These are phyloP conservation scores for Harpalus rubripes DNA, from an alignment of 2,888 invertebrate genomes.

Conservation along the genomic window DNA sequence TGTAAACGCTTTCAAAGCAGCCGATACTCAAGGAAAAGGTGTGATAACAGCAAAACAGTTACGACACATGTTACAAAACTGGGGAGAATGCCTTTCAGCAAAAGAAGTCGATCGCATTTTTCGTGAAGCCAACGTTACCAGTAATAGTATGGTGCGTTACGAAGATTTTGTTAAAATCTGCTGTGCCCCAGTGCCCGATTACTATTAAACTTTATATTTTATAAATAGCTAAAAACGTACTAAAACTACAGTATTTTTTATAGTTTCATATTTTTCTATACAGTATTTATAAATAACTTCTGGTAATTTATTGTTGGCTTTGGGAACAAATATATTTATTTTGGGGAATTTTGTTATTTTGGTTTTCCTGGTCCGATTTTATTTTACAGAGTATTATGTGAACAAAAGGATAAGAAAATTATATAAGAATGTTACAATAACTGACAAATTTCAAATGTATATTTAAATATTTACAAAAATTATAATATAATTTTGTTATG, in stretches of 20 bases:
- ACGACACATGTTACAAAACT: slow-evolving; percentile 90
- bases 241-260: slow-evolving; percentile 39
- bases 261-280: slow-evolving; percentile 57
- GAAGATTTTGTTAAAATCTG: slow-evolving; percentile 95
- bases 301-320: slow-evolving; percentile 46
- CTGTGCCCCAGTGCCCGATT: slow-evolving; percentile 95
- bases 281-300: slow-evolving; percentile 49
- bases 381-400: too few relatives aligned
- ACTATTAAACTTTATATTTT: slow-evolving; percentile 82
- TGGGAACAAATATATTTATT: slow-evolving; percentile 51
- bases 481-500: neutral
- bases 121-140: slow-evolving; percentile 92
- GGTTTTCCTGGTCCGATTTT: neutral
- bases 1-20: slow-evolving; percentile 93
- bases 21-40: slow-evolving; percentile 86
- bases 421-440: too few relatives aligned
- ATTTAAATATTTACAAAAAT: neutral
- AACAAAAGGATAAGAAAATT: too few relatives aligned
- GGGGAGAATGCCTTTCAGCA: slow-evolving; percentile 92
- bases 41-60: slow-evolving; percentile 90
- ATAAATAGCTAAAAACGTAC: neutral
- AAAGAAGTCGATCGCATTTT: slow-evolving; percentile 93
- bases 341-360: slow-evolving; percentile 8
- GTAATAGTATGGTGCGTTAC: slow-evolving; percentile 89
- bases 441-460: too few relatives aligned